These are phyloP conservation scores for Adrianichthys oophorus DNA, from an alignment of 2,797 vertebrate species.

Conservation along the genomic window DNA sequence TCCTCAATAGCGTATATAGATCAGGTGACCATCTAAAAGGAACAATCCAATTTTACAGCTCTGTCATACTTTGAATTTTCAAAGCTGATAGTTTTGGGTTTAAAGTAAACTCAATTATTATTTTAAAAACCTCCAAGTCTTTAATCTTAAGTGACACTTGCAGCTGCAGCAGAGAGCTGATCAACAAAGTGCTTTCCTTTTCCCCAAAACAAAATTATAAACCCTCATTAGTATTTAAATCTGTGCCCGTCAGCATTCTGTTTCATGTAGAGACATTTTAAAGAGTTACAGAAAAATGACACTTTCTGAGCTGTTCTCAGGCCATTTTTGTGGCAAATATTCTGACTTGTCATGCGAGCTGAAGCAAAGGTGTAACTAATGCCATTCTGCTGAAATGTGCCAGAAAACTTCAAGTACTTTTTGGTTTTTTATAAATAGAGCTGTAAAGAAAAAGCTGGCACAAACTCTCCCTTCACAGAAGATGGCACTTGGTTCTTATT, in stretches of 20 bases:
- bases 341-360: not conserved
- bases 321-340: not conserved
- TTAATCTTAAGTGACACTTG: not conserved
- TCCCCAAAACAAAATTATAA: slow-evolving; percentile 19
- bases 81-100: not conserved
- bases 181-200: slow-evolving; percentile 6
- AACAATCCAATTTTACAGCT: no score
- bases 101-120: not conserved
- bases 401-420: no score
- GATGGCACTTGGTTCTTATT: no score
- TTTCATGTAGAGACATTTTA: slow-evolving; percentile 7
- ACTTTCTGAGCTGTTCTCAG: slow-evolving; percentile 1
- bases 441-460: no score
- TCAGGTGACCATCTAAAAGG: no score
- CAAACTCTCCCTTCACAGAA: no score
- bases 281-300: slow-evolving; percentile 2
- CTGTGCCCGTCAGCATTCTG: slow-evolving; percentile 1
- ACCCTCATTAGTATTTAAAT: slow-evolving; percentile 24
- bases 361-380: not conserved
- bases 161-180: slow-evolving; percentile 1
- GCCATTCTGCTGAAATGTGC: no score
- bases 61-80: not conserved
- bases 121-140: not conserved
- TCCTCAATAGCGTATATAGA: no score
- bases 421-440: no score